These are phyloP conservation scores for Baryphthengus martii DNA, from an alignment of 2,113 vertebrate species.

Conservation along the genomic window DNA sequence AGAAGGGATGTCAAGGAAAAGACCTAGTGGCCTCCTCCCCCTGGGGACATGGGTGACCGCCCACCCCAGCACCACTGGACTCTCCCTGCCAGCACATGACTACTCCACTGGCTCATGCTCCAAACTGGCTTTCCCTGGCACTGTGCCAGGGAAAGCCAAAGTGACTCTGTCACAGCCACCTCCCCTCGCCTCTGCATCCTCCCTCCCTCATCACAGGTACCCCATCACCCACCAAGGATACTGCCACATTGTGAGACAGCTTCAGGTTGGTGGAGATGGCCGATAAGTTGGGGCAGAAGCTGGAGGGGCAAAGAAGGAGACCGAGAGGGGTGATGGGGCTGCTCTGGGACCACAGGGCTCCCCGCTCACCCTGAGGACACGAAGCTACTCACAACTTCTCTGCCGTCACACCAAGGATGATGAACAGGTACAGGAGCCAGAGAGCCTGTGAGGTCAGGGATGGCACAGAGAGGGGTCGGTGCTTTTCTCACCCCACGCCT, in stretches of 20 bases:
- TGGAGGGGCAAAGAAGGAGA: slow-evolving; percentile 42
- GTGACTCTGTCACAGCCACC: background rate
- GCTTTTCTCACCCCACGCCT: fast-evolving
- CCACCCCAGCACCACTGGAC: fast-evolving
- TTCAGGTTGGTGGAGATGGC: slow-evolving; percentile 87
- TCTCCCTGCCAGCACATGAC: background rate
- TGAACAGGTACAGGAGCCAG: slow-evolving; percentile 83
- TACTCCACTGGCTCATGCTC: fast-evolving
- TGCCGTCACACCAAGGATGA: slow-evolving; percentile 78
- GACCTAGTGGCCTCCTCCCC: too few species aligned
- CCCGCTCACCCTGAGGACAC: fast-evolving
- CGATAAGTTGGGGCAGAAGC: slow-evolving; percentile 95
- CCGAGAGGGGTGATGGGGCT: background rate
- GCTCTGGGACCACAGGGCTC: fast-evolving
- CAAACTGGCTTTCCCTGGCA: fast-evolving
- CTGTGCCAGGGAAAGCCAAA: fast-evolving
- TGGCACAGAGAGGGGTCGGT: background rate
- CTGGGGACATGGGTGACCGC: fast-evolving
- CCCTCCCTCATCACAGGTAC: too few species aligned
- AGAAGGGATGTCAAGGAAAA: slow-evolving; percentile 74
- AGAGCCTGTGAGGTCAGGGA: slow-evolving; percentile 52
- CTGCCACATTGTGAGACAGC: slow-evolving; percentile 94
- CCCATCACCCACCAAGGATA: slow-evolving; percentile 80
- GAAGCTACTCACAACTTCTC: slow-evolving; percentile 81
- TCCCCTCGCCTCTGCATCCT: too few species aligned